These are phyloP conservation scores for Scopus umbretta DNA, from an alignment of 2,113 vertebrate genomes.

Conservation along the genomic window DNA sequence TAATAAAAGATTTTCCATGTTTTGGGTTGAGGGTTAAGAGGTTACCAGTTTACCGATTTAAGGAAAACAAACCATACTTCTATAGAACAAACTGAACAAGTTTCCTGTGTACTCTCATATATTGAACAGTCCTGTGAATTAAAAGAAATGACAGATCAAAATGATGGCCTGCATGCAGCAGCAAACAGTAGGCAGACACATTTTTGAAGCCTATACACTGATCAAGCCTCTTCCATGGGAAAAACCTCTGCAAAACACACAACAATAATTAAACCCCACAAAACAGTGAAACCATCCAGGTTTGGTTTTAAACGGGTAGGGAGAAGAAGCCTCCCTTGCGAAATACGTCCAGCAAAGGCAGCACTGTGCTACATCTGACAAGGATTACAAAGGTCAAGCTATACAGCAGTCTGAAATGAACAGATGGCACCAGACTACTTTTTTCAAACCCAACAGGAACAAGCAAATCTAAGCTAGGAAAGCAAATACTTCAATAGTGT, in stretches of 20 bases:
- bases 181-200: neutral
- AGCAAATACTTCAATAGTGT: conserved; percentile 25
- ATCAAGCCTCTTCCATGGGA: neutral
- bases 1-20: neutral
- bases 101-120: neutral
- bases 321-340: neutral
- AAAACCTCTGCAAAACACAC: neutral
- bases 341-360: neutral
- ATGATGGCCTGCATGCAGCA: neutral
- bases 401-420: neutral
- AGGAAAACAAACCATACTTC: neutral
- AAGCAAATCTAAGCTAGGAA: conserved; percentile 29
- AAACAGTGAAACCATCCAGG: neutral
- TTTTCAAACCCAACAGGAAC: conserved; percentile 1
- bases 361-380: neutral
- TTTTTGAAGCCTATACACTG: neutral
- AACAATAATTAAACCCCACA: neutral
- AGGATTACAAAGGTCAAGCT: neutral
- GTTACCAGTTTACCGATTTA: neutral
- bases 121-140: neutral
- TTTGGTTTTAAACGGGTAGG: neutral
- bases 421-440: conserved; percentile 20
- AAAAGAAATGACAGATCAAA: neutral
- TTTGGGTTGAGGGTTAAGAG: neutral
- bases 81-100: neutral